phyloP scores from a whole-genome alignment of 2,797 vertebrate species.

The Scolopax bukidnonensis region DNA sequence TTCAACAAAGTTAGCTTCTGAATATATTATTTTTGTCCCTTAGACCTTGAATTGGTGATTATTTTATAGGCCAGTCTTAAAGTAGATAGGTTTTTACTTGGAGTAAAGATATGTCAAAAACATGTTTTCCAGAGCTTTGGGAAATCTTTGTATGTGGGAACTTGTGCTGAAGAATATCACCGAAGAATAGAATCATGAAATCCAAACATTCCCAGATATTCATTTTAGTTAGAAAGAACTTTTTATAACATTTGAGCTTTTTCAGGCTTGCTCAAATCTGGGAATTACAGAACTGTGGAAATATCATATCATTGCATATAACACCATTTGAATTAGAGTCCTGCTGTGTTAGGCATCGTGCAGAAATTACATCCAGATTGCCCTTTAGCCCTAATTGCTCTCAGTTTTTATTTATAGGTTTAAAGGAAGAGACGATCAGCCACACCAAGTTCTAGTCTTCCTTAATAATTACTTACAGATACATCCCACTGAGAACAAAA shows the following conservation, averaged over 20 bases:
- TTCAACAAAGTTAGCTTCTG: neutral
- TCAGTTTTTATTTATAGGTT: constrained; percentile 58
- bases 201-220: neutral
- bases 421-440: constrained; percentile 20
- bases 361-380: constrained; percentile 62
- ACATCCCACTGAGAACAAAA: constrained; percentile 41
- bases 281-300: constrained; percentile 28
- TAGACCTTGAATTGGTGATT: neutral
- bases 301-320: constrained; percentile 41
- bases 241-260: neutral
- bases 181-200: neutral
- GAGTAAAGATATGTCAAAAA: neutral
- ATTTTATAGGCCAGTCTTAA: neutral
- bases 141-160: neutral
- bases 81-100: neutral
- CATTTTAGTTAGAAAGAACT: neutral
- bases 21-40: neutral
- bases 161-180: fast-evolving
- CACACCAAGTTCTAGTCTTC: constrained; percentile 18
- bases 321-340: constrained; percentile 52
- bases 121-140: neutral
- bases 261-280: constrained; percentile 4
- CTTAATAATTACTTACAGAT: constrained; percentile 64
- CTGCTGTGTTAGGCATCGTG: constrained; percentile 44
- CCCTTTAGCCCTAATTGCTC: constrained; percentile 64